Conservation (phyloP, 2,888 invertebrate species). For the Leucozona laternaria region DNA sequence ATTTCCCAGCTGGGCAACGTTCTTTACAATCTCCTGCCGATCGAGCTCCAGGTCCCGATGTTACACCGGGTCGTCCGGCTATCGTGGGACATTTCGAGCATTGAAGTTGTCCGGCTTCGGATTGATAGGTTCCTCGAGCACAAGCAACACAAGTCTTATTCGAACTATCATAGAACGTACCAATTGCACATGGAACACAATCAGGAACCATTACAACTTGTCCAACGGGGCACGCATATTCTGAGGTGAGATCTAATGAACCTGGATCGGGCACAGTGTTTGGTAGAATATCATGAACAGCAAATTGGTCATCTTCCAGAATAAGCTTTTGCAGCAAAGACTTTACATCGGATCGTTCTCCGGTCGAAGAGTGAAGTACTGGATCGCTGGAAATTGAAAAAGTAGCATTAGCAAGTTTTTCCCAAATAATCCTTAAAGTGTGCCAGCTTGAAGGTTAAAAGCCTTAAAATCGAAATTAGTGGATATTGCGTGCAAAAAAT, state of each 20-base stretch:
- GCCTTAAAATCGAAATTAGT: conserved; percentile 46
- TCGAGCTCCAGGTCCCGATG: conserved; percentile 93
- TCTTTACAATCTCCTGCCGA: conserved; percentile 96
- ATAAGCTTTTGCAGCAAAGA: conserved; percentile 94
- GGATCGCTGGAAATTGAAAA: conserved; percentile 88
- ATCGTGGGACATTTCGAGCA: conserved; percentile 96
- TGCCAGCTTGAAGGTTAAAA: conserved; percentile 19
- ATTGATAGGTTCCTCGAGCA: conserved; percentile 95
- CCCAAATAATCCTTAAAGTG: background rate
- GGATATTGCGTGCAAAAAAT: conserved; percentile 38
- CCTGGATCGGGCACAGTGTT: conserved; percentile 97
- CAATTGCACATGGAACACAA: conserved; percentile 97
- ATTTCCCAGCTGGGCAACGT: conserved; percentile 96
- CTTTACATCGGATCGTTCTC: conserved; percentile 93
- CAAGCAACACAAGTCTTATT: conserved; percentile 93
- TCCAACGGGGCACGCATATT: conserved; percentile 96
- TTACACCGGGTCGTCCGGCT: conserved; percentile 95
- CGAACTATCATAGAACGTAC: conserved; percentile 92
- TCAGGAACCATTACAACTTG: conserved; percentile 97
- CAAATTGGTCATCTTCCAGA: conserved; percentile 96
- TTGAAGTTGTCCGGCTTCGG: conserved; percentile 94
- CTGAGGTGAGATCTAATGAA: conserved; percentile 92
- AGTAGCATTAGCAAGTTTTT: background rate
- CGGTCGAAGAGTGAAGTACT: conserved; percentile 92
- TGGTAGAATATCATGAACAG: conserved; percentile 95